Evolutionary conservation across 2,888 invertebrate species (phyloP), one percentile per base, ranked within the genome.

Genomic region (Pseudoips prasinana): DNA sequence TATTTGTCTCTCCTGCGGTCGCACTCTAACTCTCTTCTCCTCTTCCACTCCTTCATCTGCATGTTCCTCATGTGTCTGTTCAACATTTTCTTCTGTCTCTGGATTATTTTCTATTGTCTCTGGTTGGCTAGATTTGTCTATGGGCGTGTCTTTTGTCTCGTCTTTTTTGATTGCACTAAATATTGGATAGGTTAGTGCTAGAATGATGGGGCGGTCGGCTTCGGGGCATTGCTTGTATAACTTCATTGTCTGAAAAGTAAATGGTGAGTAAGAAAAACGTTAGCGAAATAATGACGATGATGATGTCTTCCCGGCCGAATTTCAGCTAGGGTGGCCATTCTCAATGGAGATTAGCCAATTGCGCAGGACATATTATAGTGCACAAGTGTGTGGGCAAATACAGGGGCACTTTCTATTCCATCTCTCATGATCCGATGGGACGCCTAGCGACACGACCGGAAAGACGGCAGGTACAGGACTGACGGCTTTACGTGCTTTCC

Each of bases 121-220:
- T 25, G 14, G 1, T 0, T 55, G 34, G 0, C 7, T 20, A n/a
- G 20, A 7, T 20, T 20, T 20, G 20, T 20, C n/a, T 3, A 7
- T 20, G n/a, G 7, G 2, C 3, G 3, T 7, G 11, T 44, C 52
- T 29, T 57, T 64, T 32, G 7, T n/a, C 3, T 20, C n/a, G 11
- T 44, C 52, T 29, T 57, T 64, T 32, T 63, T 77, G 0, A 53
- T 59, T 1, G 77, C 59, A 0, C 71, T 56, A 50, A 98, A 93
- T 11, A 97, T 77, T 0, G 95, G 94, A 20, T 94, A 94, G 0
- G 96, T 96, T 23, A 97, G 76, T 0, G 96, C 97, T 34, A 97
- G 85, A 29, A 98, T 92, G 58, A 94, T 90, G 0, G 96, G 95
- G 45, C 69, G 64, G 1, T 58, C 53, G 0, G 40, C 25, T 66